Evolutionary conservation across 2,113 vertebrate genomes (phyloP), one percentile per base, ranked within the genome.

Genomic region (Mesitornis unicolor): DNA sequence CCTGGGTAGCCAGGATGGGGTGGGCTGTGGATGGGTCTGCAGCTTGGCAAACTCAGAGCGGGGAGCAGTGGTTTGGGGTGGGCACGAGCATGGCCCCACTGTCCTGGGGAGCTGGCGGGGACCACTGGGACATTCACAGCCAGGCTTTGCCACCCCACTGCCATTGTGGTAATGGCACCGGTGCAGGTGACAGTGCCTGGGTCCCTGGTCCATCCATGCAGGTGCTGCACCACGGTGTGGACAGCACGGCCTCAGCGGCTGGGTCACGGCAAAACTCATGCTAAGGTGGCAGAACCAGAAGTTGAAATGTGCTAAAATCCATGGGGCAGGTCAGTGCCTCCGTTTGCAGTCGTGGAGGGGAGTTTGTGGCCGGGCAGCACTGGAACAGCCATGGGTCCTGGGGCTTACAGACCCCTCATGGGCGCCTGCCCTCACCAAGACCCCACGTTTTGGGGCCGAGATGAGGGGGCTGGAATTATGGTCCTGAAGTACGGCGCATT

Each of bases 381-480:
- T 7, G 6, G 75, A 26, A 20, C 51, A 42, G 29, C 57, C 19
- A 43, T 2, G 3, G 67, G 67, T 28, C 40, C 7, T 18, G 56
- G 45, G 51, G 21, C 28, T 70, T 13, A 8, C 81, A 56, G 73
- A 25, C 3, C n/a, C 28, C 14, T 47, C 17, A 2, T n/a, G 19
- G n/a, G n/a, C n/a, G n/a, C n/a, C n/a, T n/a, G n/a, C n/a, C n/a
- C 38, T 56, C 26, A 3, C 18, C 48, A 2, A 1, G 28, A 17
- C 7, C 4, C n/a, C 16, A 1, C 1, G 0, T 45, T 60, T 16
- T 0, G 0, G 11, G 28, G 26, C 11, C 35, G 28, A 48, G 45
- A 31, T 4, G 63, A 86, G 80, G 59, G 63, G 80, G 54, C 71
- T 84, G 80, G 63, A 89, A 51, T 84, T 4, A 51, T 0, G 0